A percentile compares a stretch with the other conserved stretches of the same genome.
These are phyloP conservation scores for Hesperia comma DNA, from an alignment of 2,888 invertebrate species.

Conservation along the genomic window DNA sequence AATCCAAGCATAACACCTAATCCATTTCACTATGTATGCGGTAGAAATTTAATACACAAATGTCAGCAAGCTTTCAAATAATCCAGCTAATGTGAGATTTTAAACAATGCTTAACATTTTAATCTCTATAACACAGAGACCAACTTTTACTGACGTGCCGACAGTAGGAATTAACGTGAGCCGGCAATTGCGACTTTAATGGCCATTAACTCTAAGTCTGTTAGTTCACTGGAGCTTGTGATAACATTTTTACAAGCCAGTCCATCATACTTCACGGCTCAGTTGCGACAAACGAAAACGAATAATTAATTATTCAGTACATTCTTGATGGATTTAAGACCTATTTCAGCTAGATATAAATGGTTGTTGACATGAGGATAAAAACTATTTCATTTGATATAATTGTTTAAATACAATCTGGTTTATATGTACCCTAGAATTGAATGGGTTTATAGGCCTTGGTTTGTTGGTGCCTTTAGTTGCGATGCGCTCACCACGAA, in stretches of 20 bases:
- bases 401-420: too few species aligned
- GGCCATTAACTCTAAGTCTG: slow-evolving; percentile 6
- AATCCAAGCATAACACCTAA: neutral
- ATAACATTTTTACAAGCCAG: slow-evolving; percentile 1
- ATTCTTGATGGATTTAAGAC: too few species aligned
- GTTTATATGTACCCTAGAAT: too few species aligned
- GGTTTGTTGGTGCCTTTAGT: too few species aligned
- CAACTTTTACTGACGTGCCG: slow-evolving; percentile 30
- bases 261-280: too few species aligned
- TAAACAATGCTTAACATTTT: slow-evolving; percentile 26
- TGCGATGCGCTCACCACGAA: too few species aligned
- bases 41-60: neutral
- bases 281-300: neutral
- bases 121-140: slow-evolving; percentile 7
- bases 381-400: too few species aligned
- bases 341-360: too few species aligned
- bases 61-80: slow-evolving; percentile 9
- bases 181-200: slow-evolving; percentile 31
- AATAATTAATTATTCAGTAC: neutral
- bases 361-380: too few species aligned
- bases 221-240: slow-evolving; percentile 18
- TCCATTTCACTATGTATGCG: neutral
- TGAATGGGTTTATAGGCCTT: too few species aligned
- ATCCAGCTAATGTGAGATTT: slow-evolving; percentile 16
- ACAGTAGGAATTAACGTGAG: slow-evolving; percentile 30